Percentiles rank a stretch among this genome's conserved stretches.
phyloP scores from a whole-genome alignment of 2,797 vertebrate species.

The Arremon aurantiirostris region DNA sequence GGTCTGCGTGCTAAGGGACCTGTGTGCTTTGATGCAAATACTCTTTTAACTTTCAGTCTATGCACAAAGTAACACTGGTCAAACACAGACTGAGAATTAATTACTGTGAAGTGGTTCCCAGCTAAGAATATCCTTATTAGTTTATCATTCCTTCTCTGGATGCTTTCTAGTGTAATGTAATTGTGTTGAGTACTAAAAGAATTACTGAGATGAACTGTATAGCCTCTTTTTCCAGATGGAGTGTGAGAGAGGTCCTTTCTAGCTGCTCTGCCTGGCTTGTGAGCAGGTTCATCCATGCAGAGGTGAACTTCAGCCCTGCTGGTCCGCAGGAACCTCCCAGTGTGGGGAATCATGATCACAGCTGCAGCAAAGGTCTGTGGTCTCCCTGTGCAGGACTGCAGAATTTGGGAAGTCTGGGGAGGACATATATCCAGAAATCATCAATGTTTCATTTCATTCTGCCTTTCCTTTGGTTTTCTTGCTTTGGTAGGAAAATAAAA shows the following conservation, averaged over 20 bases:
- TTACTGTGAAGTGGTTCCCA: neutral
- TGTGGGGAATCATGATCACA: neutral
- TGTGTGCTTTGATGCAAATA: neutral
- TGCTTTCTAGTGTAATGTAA: neutral
- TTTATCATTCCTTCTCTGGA: neutral
- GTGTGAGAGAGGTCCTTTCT: neutral
- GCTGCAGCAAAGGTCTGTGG: neutral
- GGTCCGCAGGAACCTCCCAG: neutral
- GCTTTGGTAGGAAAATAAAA: neutral
- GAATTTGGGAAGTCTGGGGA: neutral
- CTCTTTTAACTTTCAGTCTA: neutral
- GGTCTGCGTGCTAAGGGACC: neutral
- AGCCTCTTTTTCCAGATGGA: neutral
- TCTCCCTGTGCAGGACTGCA: neutral
- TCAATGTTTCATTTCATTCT: neutral
- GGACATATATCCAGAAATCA: neutral
- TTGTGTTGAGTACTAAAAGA: neutral
- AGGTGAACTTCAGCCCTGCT: neutral
- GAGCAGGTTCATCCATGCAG: neutral
- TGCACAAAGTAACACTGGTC: neutral
- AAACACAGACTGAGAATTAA: neutral
- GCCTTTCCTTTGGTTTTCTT: neutral
- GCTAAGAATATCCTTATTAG: neutral
- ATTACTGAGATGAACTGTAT: neutral
- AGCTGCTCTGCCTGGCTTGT: neutral